These are phyloP conservation scores for Taenaris catops DNA, from an alignment of 2,888 invertebrate species.

Conservation along the genomic window DNA sequence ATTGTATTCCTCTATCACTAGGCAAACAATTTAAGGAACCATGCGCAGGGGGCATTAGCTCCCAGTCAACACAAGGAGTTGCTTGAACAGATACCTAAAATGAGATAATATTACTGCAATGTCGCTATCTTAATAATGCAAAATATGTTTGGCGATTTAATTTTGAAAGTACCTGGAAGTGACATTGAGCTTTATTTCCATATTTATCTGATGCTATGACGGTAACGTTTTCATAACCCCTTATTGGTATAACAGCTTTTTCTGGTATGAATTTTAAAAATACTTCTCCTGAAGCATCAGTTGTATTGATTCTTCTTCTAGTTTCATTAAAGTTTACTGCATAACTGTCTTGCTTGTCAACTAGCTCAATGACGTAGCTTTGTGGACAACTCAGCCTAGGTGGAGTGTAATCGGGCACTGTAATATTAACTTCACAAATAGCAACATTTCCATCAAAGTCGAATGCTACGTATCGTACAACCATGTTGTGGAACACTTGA, in stretches of 20 bases:
- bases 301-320: constrained; percentile 88
- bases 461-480: constrained; percentile 96
- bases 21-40: constrained; percentile 93
- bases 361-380: constrained; percentile 95
- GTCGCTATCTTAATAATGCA: no score
- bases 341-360: constrained; percentile 94
- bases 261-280: constrained; percentile 90
- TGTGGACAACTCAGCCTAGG: constrained; percentile 95
- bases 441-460: constrained; percentile 99
- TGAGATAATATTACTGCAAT: no score
- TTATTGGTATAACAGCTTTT: constrained; percentile 90
- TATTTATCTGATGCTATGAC: constrained; percentile 92
- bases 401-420: constrained; percentile 95
- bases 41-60: constrained; percentile 92
- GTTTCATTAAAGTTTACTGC: constrained; percentile 96
- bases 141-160: no score
- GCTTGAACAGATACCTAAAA: constrained; percentile 91
- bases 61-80: constrained; percentile 97
- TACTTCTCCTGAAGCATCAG: constrained; percentile 94
- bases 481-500: constrained; percentile 93
- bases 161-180: constrained; percentile 87
- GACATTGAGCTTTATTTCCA: constrained; percentile 93
- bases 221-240: constrained; percentile 94
- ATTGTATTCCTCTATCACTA: constrained; percentile 90
- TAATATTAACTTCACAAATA: constrained; percentile 97